phyloP scores from a whole-genome alignment of 1,140 invertebrate species.

The Drosophila biarmipes region DNA sequence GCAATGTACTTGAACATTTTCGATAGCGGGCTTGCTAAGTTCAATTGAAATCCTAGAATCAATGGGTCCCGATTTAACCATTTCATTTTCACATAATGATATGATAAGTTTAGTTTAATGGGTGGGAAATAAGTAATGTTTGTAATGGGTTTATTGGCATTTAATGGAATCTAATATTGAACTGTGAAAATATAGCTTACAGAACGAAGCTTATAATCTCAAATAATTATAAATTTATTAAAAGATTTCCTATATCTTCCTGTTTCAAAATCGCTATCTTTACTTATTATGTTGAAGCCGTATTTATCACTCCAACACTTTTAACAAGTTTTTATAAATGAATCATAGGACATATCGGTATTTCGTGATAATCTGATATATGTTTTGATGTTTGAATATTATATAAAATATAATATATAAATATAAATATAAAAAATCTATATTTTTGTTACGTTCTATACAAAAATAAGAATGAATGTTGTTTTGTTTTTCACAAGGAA shows the following conservation, averaged over 20 bases:
- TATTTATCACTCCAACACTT: slow-evolving; percentile 59
- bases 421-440: background rate
- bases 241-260: slow-evolving; percentile 9
- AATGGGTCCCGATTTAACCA: no score
- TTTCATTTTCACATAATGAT: no score
- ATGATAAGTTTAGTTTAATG: no score
- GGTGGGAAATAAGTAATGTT: no score
- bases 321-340: slow-evolving; percentile 23
- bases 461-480: slow-evolving; percentile 1
- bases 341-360: slow-evolving; percentile 1
- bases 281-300: slow-evolving; percentile 67
- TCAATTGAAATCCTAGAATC: no score
- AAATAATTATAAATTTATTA: slow-evolving; percentile 16
- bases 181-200: slow-evolving; percentile 6
- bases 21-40: no score
- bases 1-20: no score
- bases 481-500: slow-evolving; percentile 2
- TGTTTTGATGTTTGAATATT: background rate
- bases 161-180: slow-evolving; percentile 1
- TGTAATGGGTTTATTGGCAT: no score
- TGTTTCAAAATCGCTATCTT: slow-evolving; percentile 48
- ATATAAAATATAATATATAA: no score
- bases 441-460: background rate
- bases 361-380: slow-evolving; percentile 63
- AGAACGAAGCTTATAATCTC: background rate